Conservation (phyloP, 2,113 vertebrate species). For the Triplophysa tibetana region DNA sequence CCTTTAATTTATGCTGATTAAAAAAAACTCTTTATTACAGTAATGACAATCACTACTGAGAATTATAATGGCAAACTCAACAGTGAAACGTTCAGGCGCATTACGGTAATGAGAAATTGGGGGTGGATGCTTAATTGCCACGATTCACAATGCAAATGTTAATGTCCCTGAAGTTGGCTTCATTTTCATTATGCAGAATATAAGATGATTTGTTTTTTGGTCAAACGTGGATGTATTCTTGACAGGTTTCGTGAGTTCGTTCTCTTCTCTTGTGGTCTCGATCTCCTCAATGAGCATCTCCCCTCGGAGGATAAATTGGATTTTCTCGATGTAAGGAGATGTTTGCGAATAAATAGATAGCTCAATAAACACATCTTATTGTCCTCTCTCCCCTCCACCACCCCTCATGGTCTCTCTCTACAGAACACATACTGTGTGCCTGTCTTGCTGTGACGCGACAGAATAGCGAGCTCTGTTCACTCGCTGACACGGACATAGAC, state of each 20-base stretch:
- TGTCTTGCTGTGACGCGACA: slow-evolving; percentile 39
- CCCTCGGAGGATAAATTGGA: slow-evolving; percentile 72
- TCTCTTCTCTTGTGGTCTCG: background rate
- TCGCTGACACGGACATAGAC: slow-evolving; percentile 2
- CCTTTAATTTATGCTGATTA: too few species aligned
- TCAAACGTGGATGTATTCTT: background rate
- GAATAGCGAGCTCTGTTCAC: slow-evolving; percentile 10
- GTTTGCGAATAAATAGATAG: slow-evolving; percentile 80
- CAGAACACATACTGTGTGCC: slow-evolving; percentile 43
- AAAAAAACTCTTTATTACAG: too few species aligned
- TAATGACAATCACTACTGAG: slow-evolving; percentile 6
- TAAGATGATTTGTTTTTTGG: background rate
- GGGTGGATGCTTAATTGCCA: background rate
- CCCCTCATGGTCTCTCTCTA: slow-evolving; percentile 36
- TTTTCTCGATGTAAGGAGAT: slow-evolving; percentile 78
- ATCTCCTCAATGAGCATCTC: slow-evolving; percentile 34
- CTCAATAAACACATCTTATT: slow-evolving; percentile 81
- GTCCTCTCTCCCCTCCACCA: slow-evolving; percentile 48
- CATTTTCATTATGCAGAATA: background rate
- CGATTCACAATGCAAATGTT: too few species aligned
- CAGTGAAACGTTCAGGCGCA: too few species aligned
- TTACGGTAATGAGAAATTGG: too few species aligned
- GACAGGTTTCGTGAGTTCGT: background rate
- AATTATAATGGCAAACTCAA: background rate
- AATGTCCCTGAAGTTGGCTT: background rate